Percentiles rank a stretch among this genome's conserved stretches.
Evolutionary conservation across 2,888 invertebrate species (phyloP).

Genomic region (Ormyrus thymus): DNA sequence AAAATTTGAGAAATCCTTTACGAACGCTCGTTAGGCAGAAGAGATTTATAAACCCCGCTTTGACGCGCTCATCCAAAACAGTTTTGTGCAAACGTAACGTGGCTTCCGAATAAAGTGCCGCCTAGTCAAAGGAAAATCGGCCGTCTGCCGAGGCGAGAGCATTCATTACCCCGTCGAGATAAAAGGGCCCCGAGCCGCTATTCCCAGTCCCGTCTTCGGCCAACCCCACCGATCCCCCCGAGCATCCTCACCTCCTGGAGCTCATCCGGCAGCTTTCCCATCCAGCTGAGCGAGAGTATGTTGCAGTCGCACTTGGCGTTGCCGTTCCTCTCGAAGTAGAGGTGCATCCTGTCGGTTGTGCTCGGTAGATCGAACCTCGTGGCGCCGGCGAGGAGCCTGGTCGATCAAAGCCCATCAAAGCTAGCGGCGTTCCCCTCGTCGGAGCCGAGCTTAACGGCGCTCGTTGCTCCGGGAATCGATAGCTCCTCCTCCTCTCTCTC

Average conservation of each 20-base stretch:
- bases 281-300: conserved; percentile 96
- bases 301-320: conserved; percentile 97
- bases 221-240: too few relatives aligned
- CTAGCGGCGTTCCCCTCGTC: neutral
- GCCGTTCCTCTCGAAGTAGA: conserved; percentile 95
- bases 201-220: too few relatives aligned
- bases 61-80: too few relatives aligned
- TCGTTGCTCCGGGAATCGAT: neutral
- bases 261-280: conserved; percentile 98
- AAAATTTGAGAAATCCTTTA: too few relatives aligned
- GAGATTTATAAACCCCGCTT: too few relatives aligned
- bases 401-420: conserved; percentile 21
- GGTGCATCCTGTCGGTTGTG: conserved; percentile 83
- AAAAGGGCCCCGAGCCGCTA: too few relatives aligned
- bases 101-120: too few relatives aligned
- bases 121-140: too few relatives aligned
- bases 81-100: too few relatives aligned
- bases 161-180: too few relatives aligned
- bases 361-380: neutral
- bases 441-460: neutral
- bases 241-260: conserved; percentile 86
- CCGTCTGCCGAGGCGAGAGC: too few relatives aligned
- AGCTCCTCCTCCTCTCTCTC: conserved; percentile 5
- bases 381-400: neutral
- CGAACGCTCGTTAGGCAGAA: too few relatives aligned